These are phyloP conservation scores for Terrapene triunguis DNA, from an alignment of 2,113 vertebrate genomes.

Conservation along the genomic window DNA sequence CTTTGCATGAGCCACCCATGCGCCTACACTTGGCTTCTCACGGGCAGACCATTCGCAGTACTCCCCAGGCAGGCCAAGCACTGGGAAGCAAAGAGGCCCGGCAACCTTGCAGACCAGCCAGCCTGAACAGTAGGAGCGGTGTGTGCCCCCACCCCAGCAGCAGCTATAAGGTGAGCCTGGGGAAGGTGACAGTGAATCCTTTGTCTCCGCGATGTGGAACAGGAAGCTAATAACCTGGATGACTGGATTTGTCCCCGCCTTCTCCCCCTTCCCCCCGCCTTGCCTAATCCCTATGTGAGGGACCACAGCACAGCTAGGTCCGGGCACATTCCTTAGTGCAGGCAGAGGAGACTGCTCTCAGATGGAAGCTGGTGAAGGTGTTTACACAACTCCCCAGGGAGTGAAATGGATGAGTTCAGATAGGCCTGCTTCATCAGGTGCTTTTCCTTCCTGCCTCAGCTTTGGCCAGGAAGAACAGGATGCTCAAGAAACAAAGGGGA, in stretches of 20 bases:
- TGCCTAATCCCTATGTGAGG: neutral
- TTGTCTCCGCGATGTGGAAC: neutral
- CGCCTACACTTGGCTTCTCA: neutral
- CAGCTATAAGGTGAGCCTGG: neutral
- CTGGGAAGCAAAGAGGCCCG: neutral
- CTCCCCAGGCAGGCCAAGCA: neutral
- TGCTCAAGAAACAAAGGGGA: neutral
- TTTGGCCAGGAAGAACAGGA: neutral
- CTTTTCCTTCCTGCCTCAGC: neutral
- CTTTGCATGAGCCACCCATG: neutral
- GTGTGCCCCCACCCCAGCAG: neutral
- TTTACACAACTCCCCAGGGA: neutral
- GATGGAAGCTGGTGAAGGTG: neutral
- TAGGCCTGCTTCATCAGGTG: neutral
- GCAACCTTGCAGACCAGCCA: neutral
- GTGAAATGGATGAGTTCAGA: neutral
- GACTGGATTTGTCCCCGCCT: neutral
- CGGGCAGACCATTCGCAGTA: neutral
- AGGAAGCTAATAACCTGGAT: neutral
- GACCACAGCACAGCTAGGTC: too few relatives aligned
- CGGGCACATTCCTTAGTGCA: neutral
- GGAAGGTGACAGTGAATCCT: accelerated
- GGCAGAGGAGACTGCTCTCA: neutral
- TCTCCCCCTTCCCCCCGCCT: neutral
- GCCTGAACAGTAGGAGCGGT: neutral